These are phyloP conservation scores for Myripristis jacobus DNA, from an alignment of 2,797 vertebrate genomes.

Conservation along the genomic window DNA sequence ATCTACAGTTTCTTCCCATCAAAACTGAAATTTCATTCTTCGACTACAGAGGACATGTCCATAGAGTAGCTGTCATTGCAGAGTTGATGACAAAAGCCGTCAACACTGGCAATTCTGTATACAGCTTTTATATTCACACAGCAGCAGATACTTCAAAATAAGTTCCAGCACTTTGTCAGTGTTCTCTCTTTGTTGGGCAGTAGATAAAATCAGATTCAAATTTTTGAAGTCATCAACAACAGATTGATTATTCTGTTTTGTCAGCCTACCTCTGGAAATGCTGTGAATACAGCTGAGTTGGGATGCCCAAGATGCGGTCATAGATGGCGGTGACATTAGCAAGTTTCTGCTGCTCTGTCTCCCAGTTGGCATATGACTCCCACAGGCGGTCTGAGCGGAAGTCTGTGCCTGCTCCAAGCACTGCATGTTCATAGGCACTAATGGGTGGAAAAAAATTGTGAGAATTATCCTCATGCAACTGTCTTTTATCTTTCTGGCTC, in stretches of 20 bases:
- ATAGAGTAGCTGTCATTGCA: not conserved
- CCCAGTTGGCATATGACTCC: slow-evolving; percentile 97
- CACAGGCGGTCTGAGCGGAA: slow-evolving; percentile 97
- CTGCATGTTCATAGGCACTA: slow-evolving; percentile 95
- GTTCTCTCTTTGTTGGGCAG: not conserved
- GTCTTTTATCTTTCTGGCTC: not conserved
- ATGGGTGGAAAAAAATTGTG: not conserved
- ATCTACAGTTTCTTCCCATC: not conserved
- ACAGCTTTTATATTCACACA: no score
- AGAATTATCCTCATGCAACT: not conserved
- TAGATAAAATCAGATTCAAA: not conserved
- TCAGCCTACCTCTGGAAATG: slow-evolving; percentile 93
- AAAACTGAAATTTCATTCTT: not conserved
- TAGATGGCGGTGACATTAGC: slow-evolving; percentile 94
- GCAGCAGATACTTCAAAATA: no score
- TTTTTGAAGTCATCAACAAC: not conserved
- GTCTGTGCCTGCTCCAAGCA: slow-evolving; percentile 95
- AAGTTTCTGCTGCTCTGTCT: slow-evolving; percentile 91
- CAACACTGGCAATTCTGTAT: no score
- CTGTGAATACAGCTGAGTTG: slow-evolving; percentile 95
- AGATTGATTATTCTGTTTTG: not conserved
- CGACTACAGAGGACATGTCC: not conserved
- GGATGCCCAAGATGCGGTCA: slow-evolving; percentile 94
- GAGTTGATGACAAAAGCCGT: not conserved
- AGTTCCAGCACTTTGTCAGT: no score